A percentile compares a stretch with the other conserved stretches of the same genome.
These are phyloP conservation scores for Drosophila neoperkinsi DNA, from an alignment of 2,888 invertebrate genomes.

Conservation along the genomic window DNA sequence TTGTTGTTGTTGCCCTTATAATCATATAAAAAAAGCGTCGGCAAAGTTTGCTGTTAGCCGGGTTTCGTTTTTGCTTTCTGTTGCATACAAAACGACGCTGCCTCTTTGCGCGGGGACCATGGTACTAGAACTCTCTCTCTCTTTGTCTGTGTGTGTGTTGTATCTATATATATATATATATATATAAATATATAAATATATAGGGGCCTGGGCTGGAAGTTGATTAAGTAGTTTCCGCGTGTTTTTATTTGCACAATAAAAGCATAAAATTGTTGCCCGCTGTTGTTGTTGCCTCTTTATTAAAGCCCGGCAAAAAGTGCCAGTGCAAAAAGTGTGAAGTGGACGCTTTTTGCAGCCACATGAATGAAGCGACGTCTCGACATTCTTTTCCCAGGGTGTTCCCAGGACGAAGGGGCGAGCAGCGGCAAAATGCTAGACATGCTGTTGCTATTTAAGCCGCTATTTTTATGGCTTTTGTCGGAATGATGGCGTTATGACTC, in stretches of 20 bases:
- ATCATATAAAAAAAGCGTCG: slow-evolving; percentile 41
- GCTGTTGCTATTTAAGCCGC: slow-evolving; percentile 70
- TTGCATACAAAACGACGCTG: slow-evolving; percentile 59
- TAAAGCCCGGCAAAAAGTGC: slow-evolving; percentile 56
- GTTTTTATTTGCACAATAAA: slow-evolving; percentile 82
- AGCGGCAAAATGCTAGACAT: slow-evolving; percentile 58
- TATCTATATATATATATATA: neutral
- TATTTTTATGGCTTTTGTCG: slow-evolving; percentile 69
- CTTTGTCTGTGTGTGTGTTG: neutral
- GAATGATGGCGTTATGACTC: slow-evolving; percentile 72
- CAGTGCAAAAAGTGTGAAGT: slow-evolving; percentile 68
- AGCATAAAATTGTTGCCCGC: slow-evolving; percentile 58
- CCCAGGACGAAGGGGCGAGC: slow-evolving; percentile 4
- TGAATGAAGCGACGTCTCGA: slow-evolving; percentile 18
- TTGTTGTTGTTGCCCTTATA: slow-evolving; percentile 33
- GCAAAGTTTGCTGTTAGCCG: slow-evolving; percentile 57
- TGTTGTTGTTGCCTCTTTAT: slow-evolving; percentile 38
- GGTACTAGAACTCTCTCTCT: neutral
- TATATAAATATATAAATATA: slow-evolving; percentile 10
- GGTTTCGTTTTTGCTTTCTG: slow-evolving; percentile 50
- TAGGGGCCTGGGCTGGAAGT: slow-evolving; percentile 51
- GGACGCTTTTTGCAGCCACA: slow-evolving; percentile 43
- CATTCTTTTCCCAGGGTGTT: slow-evolving; percentile 5
- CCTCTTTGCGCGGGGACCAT: slow-evolving; percentile 30
- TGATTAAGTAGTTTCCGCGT: slow-evolving; percentile 84